Evolutionary conservation across 35 echinoderm and acorn worm species (phyloP).

Genomic region (Ptychodera flava): DNA sequence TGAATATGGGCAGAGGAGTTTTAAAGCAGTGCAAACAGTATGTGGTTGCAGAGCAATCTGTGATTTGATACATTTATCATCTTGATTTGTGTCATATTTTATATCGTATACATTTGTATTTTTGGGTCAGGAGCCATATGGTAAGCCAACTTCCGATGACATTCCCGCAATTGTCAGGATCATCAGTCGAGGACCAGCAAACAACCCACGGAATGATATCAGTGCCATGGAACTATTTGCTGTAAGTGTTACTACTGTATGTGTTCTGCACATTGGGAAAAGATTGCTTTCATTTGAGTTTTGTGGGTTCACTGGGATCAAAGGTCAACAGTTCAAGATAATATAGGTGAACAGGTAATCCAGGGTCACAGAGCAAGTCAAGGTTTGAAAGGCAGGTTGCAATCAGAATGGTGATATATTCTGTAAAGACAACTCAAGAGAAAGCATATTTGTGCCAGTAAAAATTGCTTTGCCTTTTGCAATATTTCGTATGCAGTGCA

Average conservation of each 20-base stretch:
- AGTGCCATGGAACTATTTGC: slow-evolving; percentile 85
- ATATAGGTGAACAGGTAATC: neutral
- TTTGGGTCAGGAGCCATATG: slow-evolving; percentile 63
- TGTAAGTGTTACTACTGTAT: slow-evolving; percentile 31
- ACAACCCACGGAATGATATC: slow-evolving; percentile 51
- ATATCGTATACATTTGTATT: no score
- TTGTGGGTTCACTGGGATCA: neutral
- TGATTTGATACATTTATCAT: no score
- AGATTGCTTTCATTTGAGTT: neutral
- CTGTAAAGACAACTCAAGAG: neutral
- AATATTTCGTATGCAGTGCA: no score
- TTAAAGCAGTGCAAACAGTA: no score
- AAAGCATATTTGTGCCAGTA: neutral
- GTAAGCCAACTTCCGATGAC: slow-evolving; percentile 39
- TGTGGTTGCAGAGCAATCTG: no score
- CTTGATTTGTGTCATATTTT: no score
- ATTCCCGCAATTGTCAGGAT: slow-evolving; percentile 77
- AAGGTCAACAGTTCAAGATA: neutral
- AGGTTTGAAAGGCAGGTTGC: neutral
- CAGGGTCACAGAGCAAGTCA: neutral
- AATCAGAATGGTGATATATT: neutral
- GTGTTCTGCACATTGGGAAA: neutral
- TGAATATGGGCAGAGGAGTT: no score
- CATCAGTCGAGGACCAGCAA: slow-evolving; percentile 68
- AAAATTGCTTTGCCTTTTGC: neutral